Conservation (phyloP, 2,888 invertebrate genomes). For the Bellardia bayeri region DNA sequence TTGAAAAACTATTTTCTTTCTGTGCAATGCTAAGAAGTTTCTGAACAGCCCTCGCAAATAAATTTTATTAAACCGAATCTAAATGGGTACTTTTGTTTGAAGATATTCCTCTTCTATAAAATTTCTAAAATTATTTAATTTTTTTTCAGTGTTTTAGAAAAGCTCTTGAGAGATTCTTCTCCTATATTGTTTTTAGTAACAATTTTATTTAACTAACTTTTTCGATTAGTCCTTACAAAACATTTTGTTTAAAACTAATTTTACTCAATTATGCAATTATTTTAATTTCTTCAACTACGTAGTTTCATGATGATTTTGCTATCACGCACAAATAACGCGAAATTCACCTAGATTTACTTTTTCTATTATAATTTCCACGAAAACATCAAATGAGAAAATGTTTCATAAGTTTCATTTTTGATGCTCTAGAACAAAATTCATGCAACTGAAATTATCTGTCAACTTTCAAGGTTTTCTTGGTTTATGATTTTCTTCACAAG, state of each 20-base stretch:
- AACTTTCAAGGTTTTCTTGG: conserved; percentile 42
- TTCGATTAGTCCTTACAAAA: not conserved
- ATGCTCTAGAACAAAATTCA: conserved; percentile 19
- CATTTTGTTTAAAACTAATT: not conserved
- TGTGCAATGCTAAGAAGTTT: too few relatives aligned
- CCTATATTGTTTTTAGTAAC: not conserved
- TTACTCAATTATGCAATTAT: not conserved
- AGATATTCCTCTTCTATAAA: too few relatives aligned
- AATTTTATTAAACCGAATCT: too few relatives aligned
- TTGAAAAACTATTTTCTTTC: too few relatives aligned
- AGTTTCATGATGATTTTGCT: not conserved
- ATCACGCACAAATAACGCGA: not conserved
- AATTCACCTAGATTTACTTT: conserved; percentile 21
- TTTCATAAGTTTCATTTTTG: not conserved
- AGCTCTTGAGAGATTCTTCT: not conserved
- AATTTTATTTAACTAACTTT: not conserved
- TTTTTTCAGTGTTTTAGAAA: too few relatives aligned
- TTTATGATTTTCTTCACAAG: not conserved
- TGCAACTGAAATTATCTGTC: conserved; percentile 14
- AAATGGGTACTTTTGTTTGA: too few relatives aligned
- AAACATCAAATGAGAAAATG: conserved; percentile 9
- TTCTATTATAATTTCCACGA: not conserved
- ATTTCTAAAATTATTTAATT: too few relatives aligned
- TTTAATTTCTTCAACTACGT: not conserved
- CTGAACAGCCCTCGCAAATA: too few relatives aligned